phyloP scores from a whole-genome alignment of 1,140 invertebrate species.

The Drosophila arizonae region DNA sequence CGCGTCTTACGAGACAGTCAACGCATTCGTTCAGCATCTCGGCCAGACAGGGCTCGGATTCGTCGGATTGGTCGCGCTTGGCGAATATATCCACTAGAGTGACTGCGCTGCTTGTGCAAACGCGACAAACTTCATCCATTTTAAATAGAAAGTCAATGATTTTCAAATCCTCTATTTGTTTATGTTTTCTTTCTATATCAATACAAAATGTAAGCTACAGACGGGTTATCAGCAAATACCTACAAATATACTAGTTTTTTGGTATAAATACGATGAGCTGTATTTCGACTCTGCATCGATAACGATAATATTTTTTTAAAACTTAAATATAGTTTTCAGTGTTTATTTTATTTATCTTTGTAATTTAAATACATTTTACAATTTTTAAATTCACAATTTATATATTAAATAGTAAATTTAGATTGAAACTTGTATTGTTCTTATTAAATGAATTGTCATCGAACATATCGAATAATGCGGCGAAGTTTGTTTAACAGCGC shows the following conservation, averaged over 20 bases:
- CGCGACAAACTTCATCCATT: constrained; percentile 21
- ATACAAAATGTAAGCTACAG: neutral
- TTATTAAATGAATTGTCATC: neutral
- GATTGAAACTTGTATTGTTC: neutral
- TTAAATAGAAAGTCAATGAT: neutral
- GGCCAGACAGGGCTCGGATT: constrained; percentile 19
- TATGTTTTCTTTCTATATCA: constrained; percentile 17
- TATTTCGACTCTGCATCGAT: neutral
- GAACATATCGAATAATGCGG: constrained; percentile 14
- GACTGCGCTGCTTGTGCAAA: constrained; percentile 5
- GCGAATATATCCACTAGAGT: constrained; percentile 19
- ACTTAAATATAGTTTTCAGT: neutral
- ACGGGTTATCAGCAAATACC: neutral
- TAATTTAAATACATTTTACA: too few species aligned
- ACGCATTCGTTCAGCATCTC: constrained; percentile 30
- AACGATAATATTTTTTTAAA: neutral
- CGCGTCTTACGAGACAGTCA: neutral
- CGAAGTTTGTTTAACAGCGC: constrained; percentile 24
- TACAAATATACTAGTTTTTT: constrained; percentile 2
- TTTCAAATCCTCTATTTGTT: constrained; percentile 4
- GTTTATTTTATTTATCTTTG: neutral
- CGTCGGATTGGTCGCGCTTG: constrained; percentile 1
- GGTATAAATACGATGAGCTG: neutral
- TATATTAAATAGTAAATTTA: neutral
- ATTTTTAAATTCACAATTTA: too few species aligned